Percentiles rank a stretch among this genome's conserved stretches.
phyloP scores from a whole-genome alignment of 2,888 invertebrate species.

The Acanthosepion pharaonis region DNA sequence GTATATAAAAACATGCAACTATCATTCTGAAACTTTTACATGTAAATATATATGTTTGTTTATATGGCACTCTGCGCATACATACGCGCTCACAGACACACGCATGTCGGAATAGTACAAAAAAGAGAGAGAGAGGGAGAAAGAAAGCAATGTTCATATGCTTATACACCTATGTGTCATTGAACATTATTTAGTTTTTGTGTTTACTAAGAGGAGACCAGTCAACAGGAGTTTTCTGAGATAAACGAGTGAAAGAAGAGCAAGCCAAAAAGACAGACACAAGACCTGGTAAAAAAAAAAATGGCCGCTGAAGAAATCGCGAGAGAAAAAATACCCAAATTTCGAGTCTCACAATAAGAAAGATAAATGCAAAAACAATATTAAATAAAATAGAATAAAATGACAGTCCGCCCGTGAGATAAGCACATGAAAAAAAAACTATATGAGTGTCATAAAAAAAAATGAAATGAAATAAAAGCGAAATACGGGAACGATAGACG shows the following conservation, averaged over 20 bases:
- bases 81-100: neutral
- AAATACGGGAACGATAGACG: neutral
- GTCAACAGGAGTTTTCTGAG: slow-evolving; percentile 23
- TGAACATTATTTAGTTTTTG: neutral
- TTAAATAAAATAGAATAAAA: neutral
- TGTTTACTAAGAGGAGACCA: neutral
- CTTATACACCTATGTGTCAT: neutral
- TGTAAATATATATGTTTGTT: neutral
- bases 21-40: no score
- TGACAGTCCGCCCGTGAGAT: neutral
- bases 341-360: slow-evolving; percentile 4
- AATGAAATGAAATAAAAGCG: neutral
- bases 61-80: neutral
- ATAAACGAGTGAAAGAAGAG: neutral
- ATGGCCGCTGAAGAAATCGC: neutral
- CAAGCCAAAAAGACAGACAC: neutral
- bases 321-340: neutral
- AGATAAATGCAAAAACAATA: neutral
- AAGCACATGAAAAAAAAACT: neutral
- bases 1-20: no score
- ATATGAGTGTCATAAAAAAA: neutral
- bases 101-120: neutral
- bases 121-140: neutral
- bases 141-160: neutral
- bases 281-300: neutral